Evolutionary conservation across 2,888 invertebrate species (phyloP).

Genomic region (Cheiracanthium punctorium): DNA sequence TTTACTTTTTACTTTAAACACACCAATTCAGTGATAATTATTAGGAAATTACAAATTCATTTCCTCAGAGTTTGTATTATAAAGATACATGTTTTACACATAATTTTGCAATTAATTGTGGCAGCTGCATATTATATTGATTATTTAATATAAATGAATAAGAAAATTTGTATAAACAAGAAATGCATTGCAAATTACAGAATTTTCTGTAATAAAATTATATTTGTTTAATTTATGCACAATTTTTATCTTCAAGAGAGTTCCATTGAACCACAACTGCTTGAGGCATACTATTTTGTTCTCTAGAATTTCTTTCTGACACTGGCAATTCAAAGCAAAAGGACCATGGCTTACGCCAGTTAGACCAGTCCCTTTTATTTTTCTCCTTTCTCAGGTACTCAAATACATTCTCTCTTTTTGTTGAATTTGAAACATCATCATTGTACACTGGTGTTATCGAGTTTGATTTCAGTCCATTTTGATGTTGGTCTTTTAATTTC

Average conservation of each 20-base stretch:
- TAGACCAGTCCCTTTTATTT: conserved; percentile 33
- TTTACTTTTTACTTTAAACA: too few species aligned
- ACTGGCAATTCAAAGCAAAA: conserved; percentile 59
- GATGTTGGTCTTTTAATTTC: conserved; percentile 8
- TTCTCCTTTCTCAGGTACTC: neutral
- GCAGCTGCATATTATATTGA: too few species aligned
- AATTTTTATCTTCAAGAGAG: conserved; percentile 26
- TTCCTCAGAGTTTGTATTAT: too few species aligned
- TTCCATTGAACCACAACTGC: conserved; percentile 42
- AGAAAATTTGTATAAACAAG: too few species aligned
- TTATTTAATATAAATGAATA: too few species aligned
- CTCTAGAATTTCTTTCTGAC: conserved; percentile 5
- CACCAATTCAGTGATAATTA: too few species aligned
- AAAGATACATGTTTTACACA: too few species aligned
- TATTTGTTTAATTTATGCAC: too few species aligned
- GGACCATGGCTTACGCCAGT: conserved; percentile 41
- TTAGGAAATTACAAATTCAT: too few species aligned
- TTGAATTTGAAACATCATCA: neutral
- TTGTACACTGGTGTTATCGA: neutral
- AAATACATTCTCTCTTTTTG: neutral
- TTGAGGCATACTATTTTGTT: conserved; percentile 9
- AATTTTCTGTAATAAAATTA: too few species aligned
- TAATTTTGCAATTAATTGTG: too few species aligned
- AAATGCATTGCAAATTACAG: too few species aligned
- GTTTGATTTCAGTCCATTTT: neutral